Base-by-base conservation (phyloP, 2,113 vertebrate genomes). In the Prolemur simus region DNA sequence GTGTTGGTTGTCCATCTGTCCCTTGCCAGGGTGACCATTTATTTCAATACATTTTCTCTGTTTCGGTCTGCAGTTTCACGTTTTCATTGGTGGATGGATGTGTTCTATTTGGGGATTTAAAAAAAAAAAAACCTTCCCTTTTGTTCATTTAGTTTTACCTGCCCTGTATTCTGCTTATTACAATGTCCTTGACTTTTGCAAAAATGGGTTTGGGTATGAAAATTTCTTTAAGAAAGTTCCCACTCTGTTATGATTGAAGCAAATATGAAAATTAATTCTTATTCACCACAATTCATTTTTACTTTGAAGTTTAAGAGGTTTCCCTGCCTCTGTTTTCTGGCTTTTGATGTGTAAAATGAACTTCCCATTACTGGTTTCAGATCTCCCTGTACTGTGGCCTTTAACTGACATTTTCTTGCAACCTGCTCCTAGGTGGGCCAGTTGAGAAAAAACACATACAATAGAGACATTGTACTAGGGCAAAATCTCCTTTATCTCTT, bases 351-450 rank as follows among this genome's bases (percentile, higher is more conserved):
- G 17, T n/a, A 45, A 88, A 68, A 25, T 34, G 23, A 68, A 86
- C 66, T 88, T 85, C 37, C 45, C 54, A 4, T 68, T 58, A 20
- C 60, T 56, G 13, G 52, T 85, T 87, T 83, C 87, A 89, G 84
- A 86, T 87, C 12, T 77, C 34, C 29, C 39, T 76, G 18, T 74
- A 3, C n/a, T 58, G 15, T 86, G 54, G 37, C 34, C 42, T 83
- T 94, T 89, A 45, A 58, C 1, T 89, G 63, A 87, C 34, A 29
- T 82, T 96, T 91, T 94, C 32, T 94, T 94, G 52, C 18, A 56
- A 5, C 2, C 6, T 87, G 81, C 71, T 56, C 18, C 42, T 87
- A 34, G 58, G 78, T 68, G 34, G 94, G 69, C 17, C 5, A 42
- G 27, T 37, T 84, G 76, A 90, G 64, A 34, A 73, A 56, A 54